These are phyloP conservation scores for Aricia artaxerxes DNA, from an alignment of 2,888 invertebrate genomes.

Conservation along the genomic window DNA sequence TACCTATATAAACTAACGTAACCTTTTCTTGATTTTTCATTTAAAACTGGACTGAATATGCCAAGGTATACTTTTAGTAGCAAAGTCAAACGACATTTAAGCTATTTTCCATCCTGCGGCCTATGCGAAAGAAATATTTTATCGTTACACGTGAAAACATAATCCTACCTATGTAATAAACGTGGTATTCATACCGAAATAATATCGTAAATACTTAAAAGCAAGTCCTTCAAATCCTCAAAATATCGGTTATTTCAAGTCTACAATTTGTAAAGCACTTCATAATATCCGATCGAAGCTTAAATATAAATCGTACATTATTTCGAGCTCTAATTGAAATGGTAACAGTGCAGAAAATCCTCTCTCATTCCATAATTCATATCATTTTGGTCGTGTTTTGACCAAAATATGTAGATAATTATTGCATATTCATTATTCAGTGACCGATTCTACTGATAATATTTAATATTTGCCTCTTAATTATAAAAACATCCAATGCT, in stretches of 20 bases:
- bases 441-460: neutral
- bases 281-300: constrained; percentile 6
- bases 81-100: no score
- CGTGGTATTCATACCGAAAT: neutral
- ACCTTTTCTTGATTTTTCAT: no score
- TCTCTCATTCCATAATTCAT: constrained; percentile 16
- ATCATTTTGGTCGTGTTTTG: neutral
- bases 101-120: no score
- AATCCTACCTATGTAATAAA: no score
- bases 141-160: neutral
- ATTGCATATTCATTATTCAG: neutral
- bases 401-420: neutral
- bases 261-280: neutral
- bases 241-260: neutral
- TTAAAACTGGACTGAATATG: no score
- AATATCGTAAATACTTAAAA: neutral
- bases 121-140: neutral
- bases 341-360: constrained; percentile 11
- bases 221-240: neutral
- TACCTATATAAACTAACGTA: no score
- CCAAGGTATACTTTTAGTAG: no score
- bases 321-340: neutral
- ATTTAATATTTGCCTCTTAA: neutral
- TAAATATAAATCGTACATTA: neutral
- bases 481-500: neutral